Conservation (phyloP, 2,797 vertebrate genomes). For the Ptychobarbus kaznakovi region DNA sequence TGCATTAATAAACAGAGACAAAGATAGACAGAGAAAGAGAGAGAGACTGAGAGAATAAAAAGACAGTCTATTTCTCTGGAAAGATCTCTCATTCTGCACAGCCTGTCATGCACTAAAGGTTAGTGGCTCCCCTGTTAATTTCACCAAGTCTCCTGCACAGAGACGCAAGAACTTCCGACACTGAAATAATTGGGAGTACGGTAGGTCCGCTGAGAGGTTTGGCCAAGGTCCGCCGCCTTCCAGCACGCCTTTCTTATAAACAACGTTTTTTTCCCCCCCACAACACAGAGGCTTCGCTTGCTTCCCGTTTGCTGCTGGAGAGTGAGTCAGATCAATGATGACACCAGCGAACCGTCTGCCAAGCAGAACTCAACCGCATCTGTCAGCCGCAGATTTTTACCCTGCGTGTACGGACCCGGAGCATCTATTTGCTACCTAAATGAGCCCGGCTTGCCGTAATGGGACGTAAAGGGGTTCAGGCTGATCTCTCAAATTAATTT, state of each 20-base stretch:
- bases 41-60: neutral
- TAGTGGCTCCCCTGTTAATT: slow-evolving; percentile 60
- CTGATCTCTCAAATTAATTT: slow-evolving; percentile 74
- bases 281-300: neutral
- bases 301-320: slow-evolving; percentile 21
- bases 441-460: slow-evolving; percentile 72
- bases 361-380: slow-evolving; percentile 36
- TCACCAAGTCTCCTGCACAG: slow-evolving; percentile 26
- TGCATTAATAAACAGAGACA: neutral
- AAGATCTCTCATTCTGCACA: slow-evolving; percentile 47
- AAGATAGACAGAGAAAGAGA: neutral
- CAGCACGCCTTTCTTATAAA: slow-evolving; percentile 20
- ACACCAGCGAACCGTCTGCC: slow-evolving; percentile 44
- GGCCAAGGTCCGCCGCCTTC: slow-evolving; percentile 24
- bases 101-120: slow-evolving; percentile 56
- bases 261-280: neutral
- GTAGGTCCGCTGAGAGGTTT: slow-evolving; percentile 38
- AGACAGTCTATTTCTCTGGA: neutral
- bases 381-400: slow-evolving; percentile 35
- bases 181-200: slow-evolving; percentile 45
- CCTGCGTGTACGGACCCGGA: slow-evolving; percentile 11
- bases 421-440: slow-evolving; percentile 71
- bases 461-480: slow-evolving; percentile 52
- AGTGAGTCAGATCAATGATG: slow-evolving; percentile 46
- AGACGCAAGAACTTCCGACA: slow-evolving; percentile 30